phyloP scores from a whole-genome alignment of 2,113 vertebrate genomes.

The Rhodinocichla rosea region DNA sequence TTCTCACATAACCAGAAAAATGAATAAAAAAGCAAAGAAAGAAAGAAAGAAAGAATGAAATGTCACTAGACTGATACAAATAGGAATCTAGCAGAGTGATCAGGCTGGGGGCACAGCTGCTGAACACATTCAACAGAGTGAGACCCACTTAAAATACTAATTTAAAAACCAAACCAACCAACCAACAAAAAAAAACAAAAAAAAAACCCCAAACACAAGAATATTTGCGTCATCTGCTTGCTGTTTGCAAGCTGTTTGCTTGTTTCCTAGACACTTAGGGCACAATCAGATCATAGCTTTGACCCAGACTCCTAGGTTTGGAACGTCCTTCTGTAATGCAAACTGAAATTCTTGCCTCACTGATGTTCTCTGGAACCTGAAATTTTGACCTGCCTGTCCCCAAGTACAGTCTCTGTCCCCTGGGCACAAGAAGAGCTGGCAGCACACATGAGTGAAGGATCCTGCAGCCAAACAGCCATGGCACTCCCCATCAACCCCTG shows the following conservation, averaged over 20 bases:
- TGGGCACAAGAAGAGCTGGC: not conserved
- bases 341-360: not conserved
- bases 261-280: not conserved
- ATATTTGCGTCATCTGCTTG: not conserved
- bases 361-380: not conserved
- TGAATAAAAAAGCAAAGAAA: not conserved
- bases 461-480: not conserved
- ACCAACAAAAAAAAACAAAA: too few relatives aligned
- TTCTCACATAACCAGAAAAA: not conserved
- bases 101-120: not conserved
- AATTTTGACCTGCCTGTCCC: not conserved
- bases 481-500: not conserved
- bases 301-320: accelerated
- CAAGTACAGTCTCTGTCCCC: not conserved
- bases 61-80: not conserved
- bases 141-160: not conserved
- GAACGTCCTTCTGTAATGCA: not conserved
- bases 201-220: not conserved
- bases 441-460: accelerated
- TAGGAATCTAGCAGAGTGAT: not conserved
- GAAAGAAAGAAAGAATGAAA: not conserved
- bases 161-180: not conserved
- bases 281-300: not conserved
- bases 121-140: not conserved
- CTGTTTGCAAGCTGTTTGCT: not conserved